Evolutionary conservation across 2,888 invertebrate species (phyloP).

Genomic region (Xiphydria camelus): DNA sequence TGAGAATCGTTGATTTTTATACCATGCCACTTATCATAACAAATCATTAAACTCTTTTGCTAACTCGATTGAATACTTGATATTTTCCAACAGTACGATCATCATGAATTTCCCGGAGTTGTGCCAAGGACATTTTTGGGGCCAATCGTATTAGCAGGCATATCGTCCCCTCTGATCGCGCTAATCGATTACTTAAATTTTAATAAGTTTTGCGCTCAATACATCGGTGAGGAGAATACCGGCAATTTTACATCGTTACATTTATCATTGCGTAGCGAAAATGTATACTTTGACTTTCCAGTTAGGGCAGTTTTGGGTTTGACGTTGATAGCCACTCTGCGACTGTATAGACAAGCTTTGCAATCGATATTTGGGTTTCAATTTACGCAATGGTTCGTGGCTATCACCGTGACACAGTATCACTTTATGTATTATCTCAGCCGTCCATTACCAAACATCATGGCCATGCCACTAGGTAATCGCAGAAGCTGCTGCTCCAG

Average conservation of each 20-base stretch:
- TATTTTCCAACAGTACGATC: conserved; percentile 86
- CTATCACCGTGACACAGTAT: conserved; percentile 90
- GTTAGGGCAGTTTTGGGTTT: conserved; percentile 81
- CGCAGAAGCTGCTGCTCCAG: no score
- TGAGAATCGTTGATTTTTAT: no score
- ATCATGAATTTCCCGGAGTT: conserved; percentile 95
- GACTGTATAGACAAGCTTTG: conserved; percentile 73
- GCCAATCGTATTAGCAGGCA: conserved; percentile 76
- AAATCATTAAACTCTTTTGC: no score
- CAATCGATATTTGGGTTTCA: conserved; percentile 76
- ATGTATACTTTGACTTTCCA: conserved; percentile 59
- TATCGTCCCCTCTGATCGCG: conserved; percentile 77
- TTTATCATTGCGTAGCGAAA: conserved; percentile 20
- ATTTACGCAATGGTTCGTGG: conserved; percentile 79
- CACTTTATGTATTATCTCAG: conserved; percentile 98
- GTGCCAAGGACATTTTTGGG: conserved; percentile 97
- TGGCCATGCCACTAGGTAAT: conserved; percentile 89
- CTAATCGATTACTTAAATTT: conserved; percentile 69
- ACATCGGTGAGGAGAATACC: conserved; percentile 69
- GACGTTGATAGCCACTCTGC: conserved; percentile 75
- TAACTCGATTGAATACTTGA: no score
- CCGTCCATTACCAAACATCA: conserved; percentile 91
- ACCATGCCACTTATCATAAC: no score
- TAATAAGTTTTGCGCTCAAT: conserved; percentile 87
- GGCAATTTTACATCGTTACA: conserved; percentile 13